phyloP scores from a whole-genome alignment of 2,113 vertebrate species.

The Corvus hawaiiensis region DNA sequence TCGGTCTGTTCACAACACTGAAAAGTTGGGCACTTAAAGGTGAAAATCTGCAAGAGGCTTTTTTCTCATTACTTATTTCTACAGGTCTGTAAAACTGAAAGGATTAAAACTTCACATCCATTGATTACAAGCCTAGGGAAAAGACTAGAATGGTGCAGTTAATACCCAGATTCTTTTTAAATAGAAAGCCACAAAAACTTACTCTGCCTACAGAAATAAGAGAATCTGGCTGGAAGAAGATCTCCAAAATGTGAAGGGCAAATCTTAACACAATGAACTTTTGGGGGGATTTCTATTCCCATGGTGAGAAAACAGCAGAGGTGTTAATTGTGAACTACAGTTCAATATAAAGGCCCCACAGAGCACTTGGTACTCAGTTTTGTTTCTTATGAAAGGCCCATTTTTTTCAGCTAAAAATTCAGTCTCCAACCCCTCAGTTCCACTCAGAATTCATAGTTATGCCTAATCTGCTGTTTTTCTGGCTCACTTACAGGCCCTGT shows the following conservation, averaged over 20 bases:
- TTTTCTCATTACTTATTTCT: constrained; percentile 42
- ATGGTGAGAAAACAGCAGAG: constrained; percentile 48
- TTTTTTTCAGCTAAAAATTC: constrained; percentile 42
- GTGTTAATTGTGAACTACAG: constrained; percentile 61
- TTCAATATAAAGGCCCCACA: constrained; percentile 64
- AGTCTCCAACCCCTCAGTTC: constrained; percentile 60
- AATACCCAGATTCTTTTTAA: constrained; percentile 55
- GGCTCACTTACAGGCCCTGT: constrained; percentile 70
- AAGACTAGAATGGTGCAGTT: constrained; percentile 34
- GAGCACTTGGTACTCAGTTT: constrained; percentile 57
- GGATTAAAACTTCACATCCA: constrained; percentile 63
- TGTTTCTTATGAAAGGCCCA: constrained; percentile 64
- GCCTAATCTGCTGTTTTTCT: constrained; percentile 74
- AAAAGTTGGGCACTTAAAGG: constrained; percentile 17
- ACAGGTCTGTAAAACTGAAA: constrained; percentile 41
- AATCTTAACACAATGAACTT: constrained; percentile 54
- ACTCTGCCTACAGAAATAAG: constrained; percentile 31
- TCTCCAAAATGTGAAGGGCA: not conserved
- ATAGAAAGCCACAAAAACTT: constrained; percentile 37
- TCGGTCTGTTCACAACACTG: not conserved
- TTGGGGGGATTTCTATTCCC: constrained; percentile 50
- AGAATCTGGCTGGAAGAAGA: constrained; percentile 46
- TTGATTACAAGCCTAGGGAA: constrained; percentile 63
- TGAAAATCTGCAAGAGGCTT: constrained; percentile 49
- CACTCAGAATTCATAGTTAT: constrained; percentile 77